Evolutionary conservation across 1,140 invertebrate genomes (phyloP).

Genomic region (Eupeodes corollae): DNA sequence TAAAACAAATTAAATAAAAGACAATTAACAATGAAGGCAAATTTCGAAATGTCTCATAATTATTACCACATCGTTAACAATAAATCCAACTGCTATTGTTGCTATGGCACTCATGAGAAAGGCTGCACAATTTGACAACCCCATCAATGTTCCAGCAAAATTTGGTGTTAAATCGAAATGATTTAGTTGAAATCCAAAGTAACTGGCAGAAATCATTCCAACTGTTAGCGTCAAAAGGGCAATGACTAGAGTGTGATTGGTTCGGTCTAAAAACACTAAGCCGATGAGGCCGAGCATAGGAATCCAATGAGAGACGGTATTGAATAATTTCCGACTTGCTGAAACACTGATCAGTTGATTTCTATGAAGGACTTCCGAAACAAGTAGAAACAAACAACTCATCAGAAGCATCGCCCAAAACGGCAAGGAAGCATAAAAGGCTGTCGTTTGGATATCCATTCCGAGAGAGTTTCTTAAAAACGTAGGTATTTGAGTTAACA

Average conservation of each 20-base stretch:
- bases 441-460: conserved; percentile 62
- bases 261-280: conserved; percentile 34
- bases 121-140: conserved; percentile 58
- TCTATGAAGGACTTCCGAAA: conserved; percentile 5
- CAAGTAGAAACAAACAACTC: conserved; percentile 37
- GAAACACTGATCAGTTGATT: conserved; percentile 1
- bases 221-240: conserved; percentile 52
- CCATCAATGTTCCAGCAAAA: conserved; percentile 51
- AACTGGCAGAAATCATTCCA: conserved; percentile 58
- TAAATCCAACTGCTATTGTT: conserved; percentile 46
- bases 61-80: conserved; percentile 48
- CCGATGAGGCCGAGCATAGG: conserved; percentile 47
- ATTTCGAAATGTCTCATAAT: neutral
- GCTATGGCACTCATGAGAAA: conserved; percentile 57
- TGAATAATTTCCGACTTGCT: conserved; percentile 48
- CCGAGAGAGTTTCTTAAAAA: conserved; percentile 73
- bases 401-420: conserved; percentile 60
- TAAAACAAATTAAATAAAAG: conserved; percentile 12
- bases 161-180: conserved; percentile 64
- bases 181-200: conserved; percentile 53
- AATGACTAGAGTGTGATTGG: conserved; percentile 44
- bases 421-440: conserved; percentile 59
- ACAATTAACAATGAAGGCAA: neutral
- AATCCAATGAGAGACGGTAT: conserved; percentile 46
- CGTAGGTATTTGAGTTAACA: conserved; percentile 79